These are phyloP conservation scores for Caenorhabditis remanei DNA, from an alignment of 1,140 invertebrate species.

Conservation along the genomic window DNA sequence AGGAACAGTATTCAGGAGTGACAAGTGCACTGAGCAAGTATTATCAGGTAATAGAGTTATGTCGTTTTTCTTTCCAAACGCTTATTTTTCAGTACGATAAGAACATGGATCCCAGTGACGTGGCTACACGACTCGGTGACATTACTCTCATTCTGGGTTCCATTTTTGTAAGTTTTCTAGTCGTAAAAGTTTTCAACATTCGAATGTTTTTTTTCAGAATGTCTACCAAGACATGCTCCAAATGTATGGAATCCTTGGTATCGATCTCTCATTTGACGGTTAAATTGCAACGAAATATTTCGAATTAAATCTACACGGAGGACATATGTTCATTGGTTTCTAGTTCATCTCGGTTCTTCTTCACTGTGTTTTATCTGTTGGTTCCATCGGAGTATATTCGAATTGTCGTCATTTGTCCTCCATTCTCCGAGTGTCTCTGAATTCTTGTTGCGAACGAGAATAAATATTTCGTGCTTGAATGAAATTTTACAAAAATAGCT, in stretches of 20 bases:
- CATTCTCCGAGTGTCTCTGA: too few species aligned
- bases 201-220: neutral
- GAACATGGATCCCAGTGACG: neutral
- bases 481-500: too few species aligned
- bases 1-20: neutral
- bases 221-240: slow-evolving; percentile 25
- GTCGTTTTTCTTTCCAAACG: neutral
- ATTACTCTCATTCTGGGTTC: neutral
- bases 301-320: too few species aligned
- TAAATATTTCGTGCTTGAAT: too few species aligned
- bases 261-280: neutral
- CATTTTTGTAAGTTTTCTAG: slow-evolving; percentile 5
- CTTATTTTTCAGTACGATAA: neutral
- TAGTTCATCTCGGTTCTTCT: too few species aligned
- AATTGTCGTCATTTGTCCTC: too few species aligned
- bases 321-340: too few species aligned
- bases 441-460: too few species aligned
- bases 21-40: slow-evolving; percentile 14
- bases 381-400: too few species aligned
- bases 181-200: neutral
- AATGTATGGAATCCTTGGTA: neutral
- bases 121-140: neutral
- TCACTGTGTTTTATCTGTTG: too few species aligned
- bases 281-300: neutral
- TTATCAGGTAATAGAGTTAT: neutral